Conservation (phyloP, 2,797 vertebrate species). For the Hylomyscus alleni region DNA sequence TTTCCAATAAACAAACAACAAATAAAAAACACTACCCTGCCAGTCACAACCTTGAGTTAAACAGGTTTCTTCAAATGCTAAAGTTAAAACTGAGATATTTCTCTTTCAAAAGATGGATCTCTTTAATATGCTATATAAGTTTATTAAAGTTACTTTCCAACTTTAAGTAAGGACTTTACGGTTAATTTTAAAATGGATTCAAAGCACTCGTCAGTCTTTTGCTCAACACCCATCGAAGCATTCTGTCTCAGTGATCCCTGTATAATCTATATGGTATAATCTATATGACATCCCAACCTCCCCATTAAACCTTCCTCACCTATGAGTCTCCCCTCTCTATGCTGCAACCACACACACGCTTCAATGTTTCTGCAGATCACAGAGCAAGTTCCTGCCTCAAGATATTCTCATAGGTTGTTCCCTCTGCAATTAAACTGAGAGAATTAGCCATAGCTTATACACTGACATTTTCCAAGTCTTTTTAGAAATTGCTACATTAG, state of each 20-base stretch:
- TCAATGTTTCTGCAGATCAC: neutral
- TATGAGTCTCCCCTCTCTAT: fast-evolving
- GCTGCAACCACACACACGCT: fast-evolving
- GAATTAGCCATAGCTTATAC: neutral
- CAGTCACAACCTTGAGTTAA: neutral
- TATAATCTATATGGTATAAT: neutral
- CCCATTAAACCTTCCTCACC: neutral
- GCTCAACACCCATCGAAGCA: neutral
- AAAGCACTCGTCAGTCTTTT: neutral
- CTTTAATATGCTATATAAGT: neutral
- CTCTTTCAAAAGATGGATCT: neutral
- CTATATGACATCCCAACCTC: neutral
- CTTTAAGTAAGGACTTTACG: conserved; percentile 18
- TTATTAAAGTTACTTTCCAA: neutral
- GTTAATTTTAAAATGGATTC: neutral
- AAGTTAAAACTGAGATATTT: conserved; percentile 16
- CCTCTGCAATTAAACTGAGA: neutral
- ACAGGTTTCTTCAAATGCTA: neutral
- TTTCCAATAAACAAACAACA: neutral
- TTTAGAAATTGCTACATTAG: neutral
- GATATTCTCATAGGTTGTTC: neutral
- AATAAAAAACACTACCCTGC: neutral
- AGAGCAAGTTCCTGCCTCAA: neutral
- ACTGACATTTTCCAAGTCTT: neutral
- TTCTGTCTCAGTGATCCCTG: neutral